Percentiles rank a stretch among this genome's conserved stretches.
These are phyloP conservation scores for Megalonaias nervosa DNA, from an alignment of 1,140 invertebrate species.

Conservation along the genomic window DNA sequence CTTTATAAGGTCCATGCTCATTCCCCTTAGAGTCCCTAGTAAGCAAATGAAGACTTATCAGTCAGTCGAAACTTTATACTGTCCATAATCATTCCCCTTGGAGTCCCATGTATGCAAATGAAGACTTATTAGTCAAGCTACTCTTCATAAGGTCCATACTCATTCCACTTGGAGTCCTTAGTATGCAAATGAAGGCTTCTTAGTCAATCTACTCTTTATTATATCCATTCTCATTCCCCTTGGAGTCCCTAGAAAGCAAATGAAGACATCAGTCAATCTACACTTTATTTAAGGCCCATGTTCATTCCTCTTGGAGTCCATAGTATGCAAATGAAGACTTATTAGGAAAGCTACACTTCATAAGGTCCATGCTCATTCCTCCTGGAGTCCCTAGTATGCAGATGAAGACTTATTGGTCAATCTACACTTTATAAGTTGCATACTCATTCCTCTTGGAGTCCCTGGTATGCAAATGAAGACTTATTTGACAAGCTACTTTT, in stretches of 20 bases:
- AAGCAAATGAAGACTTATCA: too few relatives aligned
- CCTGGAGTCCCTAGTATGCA: constrained; percentile 80
- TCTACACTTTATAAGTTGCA: too few relatives aligned
- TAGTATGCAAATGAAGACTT: constrained; percentile 41
- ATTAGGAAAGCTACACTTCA: constrained; percentile 81
- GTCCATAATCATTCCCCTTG: too few relatives aligned
- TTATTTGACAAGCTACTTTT: constrained; percentile 68
- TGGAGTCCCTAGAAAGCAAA: constrained; percentile 78
- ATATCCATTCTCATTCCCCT: constrained; percentile 88
- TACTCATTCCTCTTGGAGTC: constrained; percentile 75
- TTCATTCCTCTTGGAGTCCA: constrained; percentile 88
- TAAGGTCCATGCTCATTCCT: constrained; percentile 88
- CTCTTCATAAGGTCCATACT: too few relatives aligned
- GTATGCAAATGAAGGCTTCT: too few relatives aligned
- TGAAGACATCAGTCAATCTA: too few relatives aligned
- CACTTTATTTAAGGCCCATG: constrained; percentile 86
- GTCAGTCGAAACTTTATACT: too few relatives aligned
- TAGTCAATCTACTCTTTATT: constrained; percentile 75
- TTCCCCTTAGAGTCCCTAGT: constrained; percentile 84
- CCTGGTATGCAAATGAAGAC: constrained; percentile 63
- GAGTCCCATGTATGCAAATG: too few relatives aligned
- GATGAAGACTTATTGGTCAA: too few relatives aligned
- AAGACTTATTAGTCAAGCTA: too few relatives aligned
- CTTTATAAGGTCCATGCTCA: constrained; percentile 79
- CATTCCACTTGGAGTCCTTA: constrained; percentile 78